Base-by-base conservation (phyloP, 2,797 vertebrate species). In the Falco cherrug region DNA sequence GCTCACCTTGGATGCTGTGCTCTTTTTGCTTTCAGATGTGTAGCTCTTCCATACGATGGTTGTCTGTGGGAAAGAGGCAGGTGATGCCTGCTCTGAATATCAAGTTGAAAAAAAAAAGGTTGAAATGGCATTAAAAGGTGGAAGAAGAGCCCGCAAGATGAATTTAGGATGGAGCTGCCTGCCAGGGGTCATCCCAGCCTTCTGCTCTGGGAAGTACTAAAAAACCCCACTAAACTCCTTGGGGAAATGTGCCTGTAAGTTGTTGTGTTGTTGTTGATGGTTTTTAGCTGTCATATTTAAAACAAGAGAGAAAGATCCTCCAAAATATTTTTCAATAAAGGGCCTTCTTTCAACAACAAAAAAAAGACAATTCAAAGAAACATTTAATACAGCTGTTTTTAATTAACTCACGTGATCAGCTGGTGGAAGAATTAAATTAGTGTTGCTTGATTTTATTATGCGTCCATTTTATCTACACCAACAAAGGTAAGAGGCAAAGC, bases 391-490 rank as follows among this genome's bases (percentile, higher is more conserved):
- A 69, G 48, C 77, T 93, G 93, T 25, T 91, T 93, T 87, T 69
- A 48, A 90, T 95, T 89, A 91, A 74, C 83, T 92, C 81, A 88
- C 6, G 0, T 84, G 87, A 75, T 87, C 48, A 80, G 76, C 81
- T 93, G 91, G 88, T 93, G 92, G 92, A 97, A 95, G 90, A 91
- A 69, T 95, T 95, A 82, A 94, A 96, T 95, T 95, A 96, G 70
- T 76, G 73, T 16, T 76, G 21, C 53, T 82, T 54, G 39, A 56
- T 87, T 95, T 88, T 81, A 84, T 90, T 76, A 47, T 1, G 50
- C 57, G 37, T 37, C 87, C 37, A 28, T 70, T 87, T 87, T 59
- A 76, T 57, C 82, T 47, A 45, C 73, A 16, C 50, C n/a, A 28
- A 16, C 54, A 8, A 85, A 92, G 91, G 87, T 93, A 90, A 87